These are phyloP conservation scores for Drosophila burlai DNA, from an alignment of 1,140 invertebrate genomes.

Conservation along the genomic window DNA sequence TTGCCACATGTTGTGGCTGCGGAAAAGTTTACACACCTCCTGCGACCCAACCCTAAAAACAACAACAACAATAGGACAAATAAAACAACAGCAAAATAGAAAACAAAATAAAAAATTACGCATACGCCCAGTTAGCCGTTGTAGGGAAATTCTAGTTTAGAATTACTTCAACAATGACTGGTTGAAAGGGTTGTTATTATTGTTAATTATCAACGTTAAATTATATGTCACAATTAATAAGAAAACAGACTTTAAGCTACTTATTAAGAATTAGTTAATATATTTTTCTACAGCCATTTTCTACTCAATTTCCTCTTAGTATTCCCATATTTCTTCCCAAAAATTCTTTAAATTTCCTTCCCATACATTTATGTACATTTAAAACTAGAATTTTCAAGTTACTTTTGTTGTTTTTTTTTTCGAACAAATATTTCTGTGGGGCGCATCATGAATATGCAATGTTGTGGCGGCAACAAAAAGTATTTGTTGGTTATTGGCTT, in stretches of 20 bases:
- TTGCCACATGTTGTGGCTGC: conserved; percentile 67
- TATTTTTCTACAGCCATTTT: background rate
- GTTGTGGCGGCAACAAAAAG: conserved; percentile 19
- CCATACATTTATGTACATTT: background rate
- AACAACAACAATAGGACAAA: background rate
- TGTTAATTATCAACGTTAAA: background rate
- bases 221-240: too few species aligned
- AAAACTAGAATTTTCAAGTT: background rate
- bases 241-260: too few species aligned
- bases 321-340: background rate
- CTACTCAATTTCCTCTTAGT: background rate
- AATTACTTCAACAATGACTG: background rate
- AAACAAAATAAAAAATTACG: conserved; percentile 46
- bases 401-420: background rate
- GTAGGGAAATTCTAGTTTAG: conserved; percentile 25
- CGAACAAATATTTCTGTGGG: conserved; percentile 1
- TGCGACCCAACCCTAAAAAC: background rate
- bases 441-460: conserved; percentile 31
- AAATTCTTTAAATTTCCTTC: background rate
- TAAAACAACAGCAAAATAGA: background rate
- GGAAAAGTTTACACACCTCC: conserved; percentile 45
- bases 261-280: too few species aligned
- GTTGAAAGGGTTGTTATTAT: background rate
- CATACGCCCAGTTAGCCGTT: conserved; percentile 55
- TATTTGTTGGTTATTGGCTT: conserved; percentile 61